Conservation (phyloP, 2,113 vertebrate genomes). For the Odontesthes bonariensis region DNA sequence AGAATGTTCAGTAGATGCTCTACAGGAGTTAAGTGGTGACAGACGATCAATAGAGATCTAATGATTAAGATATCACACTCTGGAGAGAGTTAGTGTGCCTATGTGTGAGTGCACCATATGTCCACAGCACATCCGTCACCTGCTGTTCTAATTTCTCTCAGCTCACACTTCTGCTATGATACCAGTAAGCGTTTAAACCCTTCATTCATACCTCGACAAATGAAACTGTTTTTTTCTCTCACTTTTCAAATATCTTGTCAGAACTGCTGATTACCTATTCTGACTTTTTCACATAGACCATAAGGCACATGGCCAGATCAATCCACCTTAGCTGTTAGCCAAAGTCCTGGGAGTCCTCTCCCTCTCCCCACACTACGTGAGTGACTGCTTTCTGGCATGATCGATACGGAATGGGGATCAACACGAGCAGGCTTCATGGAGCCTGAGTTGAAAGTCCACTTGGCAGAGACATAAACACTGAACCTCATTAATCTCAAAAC, state of each 20-base stretch:
- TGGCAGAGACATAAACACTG: conserved; percentile 71
- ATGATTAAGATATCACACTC: conserved; percentile 64
- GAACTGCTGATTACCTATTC: conserved; percentile 2
- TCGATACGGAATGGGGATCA: conserved; percentile 58
- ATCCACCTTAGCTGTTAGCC: conserved; percentile 22
- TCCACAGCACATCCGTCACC: conserved; percentile 29
- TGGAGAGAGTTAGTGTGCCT: conserved; percentile 28
- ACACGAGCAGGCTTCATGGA: conserved; percentile 47
- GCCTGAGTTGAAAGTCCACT: conserved; percentile 64
- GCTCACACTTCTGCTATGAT: conserved; percentile 26
- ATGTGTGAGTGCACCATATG: conserved; percentile 13
- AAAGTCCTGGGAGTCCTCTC: conserved; percentile 12
- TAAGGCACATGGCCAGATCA: conserved; percentile 14
- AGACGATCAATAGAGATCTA: conserved; percentile 63
- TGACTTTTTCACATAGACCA: neutral
- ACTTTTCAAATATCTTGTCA: neutral
- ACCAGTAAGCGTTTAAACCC: neutral
- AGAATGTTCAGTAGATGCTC: conserved; percentile 45
- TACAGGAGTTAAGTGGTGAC: conserved; percentile 54
- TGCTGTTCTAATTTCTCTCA: conserved; percentile 49
- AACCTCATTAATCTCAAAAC: conserved; percentile 75
- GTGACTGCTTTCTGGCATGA: conserved; percentile 51
- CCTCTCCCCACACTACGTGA: conserved; percentile 8
- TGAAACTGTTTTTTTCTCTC: conserved; percentile 1
- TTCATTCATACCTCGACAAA: conserved; percentile 27